Evolutionary conservation across 2,797 vertebrate species (phyloP), one percentile per base, ranked within the genome.

Genomic region (Dryobates pubescens): DNA sequence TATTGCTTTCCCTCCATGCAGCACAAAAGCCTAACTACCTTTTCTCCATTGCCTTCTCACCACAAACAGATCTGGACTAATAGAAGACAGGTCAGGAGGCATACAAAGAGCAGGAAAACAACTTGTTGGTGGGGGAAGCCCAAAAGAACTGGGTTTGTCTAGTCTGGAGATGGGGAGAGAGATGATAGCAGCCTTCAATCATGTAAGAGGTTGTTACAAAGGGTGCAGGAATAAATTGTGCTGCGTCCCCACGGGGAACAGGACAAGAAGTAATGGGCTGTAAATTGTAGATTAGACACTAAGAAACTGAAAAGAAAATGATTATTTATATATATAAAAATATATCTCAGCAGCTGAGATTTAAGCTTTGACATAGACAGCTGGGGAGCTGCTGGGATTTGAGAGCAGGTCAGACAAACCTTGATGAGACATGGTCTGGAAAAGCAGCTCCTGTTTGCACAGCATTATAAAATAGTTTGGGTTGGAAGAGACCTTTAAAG

Each of bases 201-300:
- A 92, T 15, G 20, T 38, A 78, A 69, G 82, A 75, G 64, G 64
- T 6, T 90, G 82, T 53, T 84, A 72, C 74, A 82, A 68, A 87
- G 64, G 87, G 54, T 93, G 69, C 3, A 3, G 65, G 88, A 92
- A 93, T 92, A 85, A 94, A 94, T 77, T 62, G 62, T 22, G 2
- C 78, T 82, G 78, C 58, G 65, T 62, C 78, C 89, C 88, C 82
- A 47, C 26, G 0, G 82, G 84, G 89, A 93, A 32, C 6, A 77
- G 92, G 89, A 93, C 69, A 17, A 74, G 90, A 78, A 86, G 58
- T 73, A 84, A 87, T 73, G 71, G 89, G 69, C 89, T 90, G 78
- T 89, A 87, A 90, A 93, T 69, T 73, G 70, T 76, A 86, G 61
- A 88, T 88, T 86, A 88, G 74, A 56, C 69, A 49, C 20, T 15